phyloP scores from a whole-genome alignment of 2,888 invertebrate species.

The Cheilosia vernalis region DNA sequence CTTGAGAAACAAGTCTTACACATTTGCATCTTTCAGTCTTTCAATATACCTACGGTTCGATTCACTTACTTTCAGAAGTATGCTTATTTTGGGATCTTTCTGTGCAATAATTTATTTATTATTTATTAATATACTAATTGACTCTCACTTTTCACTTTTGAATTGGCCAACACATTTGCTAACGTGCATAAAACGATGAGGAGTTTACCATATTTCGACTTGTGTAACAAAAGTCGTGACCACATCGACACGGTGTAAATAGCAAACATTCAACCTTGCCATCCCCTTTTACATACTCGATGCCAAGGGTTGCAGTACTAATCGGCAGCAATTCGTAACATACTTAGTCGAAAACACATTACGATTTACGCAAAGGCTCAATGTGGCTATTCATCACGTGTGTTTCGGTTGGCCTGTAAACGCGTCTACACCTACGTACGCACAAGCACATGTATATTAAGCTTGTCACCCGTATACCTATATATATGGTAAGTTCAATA shows the following conservation, averaged over 20 bases:
- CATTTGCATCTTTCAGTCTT: too few species aligned
- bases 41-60: too few species aligned
- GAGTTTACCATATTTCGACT: constrained; percentile 47
- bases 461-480: constrained; percentile 29
- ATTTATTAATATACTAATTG: background rate
- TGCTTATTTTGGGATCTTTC: background rate
- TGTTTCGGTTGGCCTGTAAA: constrained; percentile 37
- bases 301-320: constrained; percentile 64
- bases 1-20: too few species aligned
- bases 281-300: constrained; percentile 46
- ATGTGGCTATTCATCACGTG: constrained; percentile 53
- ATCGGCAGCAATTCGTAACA: constrained; percentile 48
- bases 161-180: constrained; percentile 43
- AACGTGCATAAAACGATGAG: constrained; percentile 48
- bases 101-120: background rate
- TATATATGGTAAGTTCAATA: constrained; percentile 19
- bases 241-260: constrained; percentile 45
- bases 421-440: background rate
- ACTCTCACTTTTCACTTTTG: constrained; percentile 33
- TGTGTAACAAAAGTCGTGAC: constrained; percentile 53
- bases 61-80: too few species aligned
- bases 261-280: constrained; percentile 60
- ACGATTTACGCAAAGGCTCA: constrained; percentile 51
- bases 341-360: constrained; percentile 33
- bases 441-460: constrained; percentile 21